Evolutionary conservation across 2,797 vertebrate genomes (phyloP), one percentile per base, ranked within the genome.

Genomic region (Peromyscus eremicus): DNA sequence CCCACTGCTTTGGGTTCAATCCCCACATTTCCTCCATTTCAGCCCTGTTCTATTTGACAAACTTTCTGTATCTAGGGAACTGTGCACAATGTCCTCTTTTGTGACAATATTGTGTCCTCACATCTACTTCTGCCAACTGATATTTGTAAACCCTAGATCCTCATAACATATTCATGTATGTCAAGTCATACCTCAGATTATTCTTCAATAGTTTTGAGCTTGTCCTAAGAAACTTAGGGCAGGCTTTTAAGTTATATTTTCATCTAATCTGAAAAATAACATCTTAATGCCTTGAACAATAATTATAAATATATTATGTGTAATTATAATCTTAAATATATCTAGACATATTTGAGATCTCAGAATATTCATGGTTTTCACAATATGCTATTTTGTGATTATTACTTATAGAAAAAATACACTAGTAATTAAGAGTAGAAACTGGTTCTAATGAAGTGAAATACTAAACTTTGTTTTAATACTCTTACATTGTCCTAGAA

Each of bases 361-460:
- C 29, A 89, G 27, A 62, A 34, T 75, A 60, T n/a, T 21, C 3
- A 70, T 55, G 32, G 27, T 79, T 75, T 43, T 76, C 37, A 68
- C 40, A 5, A 23, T 52, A 13, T n/a, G 13, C 75, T 60, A 21
- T 76, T 46, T 29, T 64, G 62, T 0, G 2, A 3, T 66, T 34
- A 71, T 81, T 40, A 46, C 11, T 73, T 19, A 16, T 3, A 81
- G 27, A 16, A 84, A 81, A 62, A n/a, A n/a, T 84, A 32, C 1
- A 40, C 9, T 73, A 94, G 21, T 83, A 81, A 96, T 83, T 92
- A 83, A 10, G 68, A 94, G 21, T 29, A 17, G 23, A 83, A 71
- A 3, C n/a, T 60, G 34, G 29, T 12, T 84, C 29, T 32, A 55
- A 57, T 66, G 27, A 66, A 88, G 2, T 60, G 6, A 76, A 71